Conservation (phyloP, 2,888 invertebrate species). For the Rotaria socialis region DNA sequence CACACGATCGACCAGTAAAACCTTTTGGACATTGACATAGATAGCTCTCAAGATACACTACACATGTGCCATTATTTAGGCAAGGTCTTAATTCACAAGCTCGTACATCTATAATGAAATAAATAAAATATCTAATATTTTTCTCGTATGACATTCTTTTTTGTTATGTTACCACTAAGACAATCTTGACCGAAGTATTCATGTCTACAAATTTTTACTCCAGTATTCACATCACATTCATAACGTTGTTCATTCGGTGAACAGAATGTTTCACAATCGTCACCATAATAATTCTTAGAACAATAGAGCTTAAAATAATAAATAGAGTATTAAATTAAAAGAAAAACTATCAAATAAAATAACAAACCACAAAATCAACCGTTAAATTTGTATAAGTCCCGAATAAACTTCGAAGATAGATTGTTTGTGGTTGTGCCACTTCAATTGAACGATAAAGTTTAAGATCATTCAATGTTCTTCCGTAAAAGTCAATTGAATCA, state of each 20-base stretch:
- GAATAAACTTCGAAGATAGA: slow-evolving; percentile 40
- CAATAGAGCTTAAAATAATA: slow-evolving; percentile 37
- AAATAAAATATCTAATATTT: too few species aligned
- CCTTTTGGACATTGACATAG: slow-evolving; percentile 41
- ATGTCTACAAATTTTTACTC: slow-evolving; percentile 38
- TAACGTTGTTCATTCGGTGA: slow-evolving; percentile 28
- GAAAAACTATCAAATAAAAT: background rate
- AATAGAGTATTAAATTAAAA: background rate
- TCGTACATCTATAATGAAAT: background rate
- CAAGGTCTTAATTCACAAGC: slow-evolving; percentile 44
- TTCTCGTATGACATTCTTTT: background rate
- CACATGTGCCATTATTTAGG: slow-evolving; percentile 43
- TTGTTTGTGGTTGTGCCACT: slow-evolving; percentile 28
- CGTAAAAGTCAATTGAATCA: slow-evolving; percentile 43
- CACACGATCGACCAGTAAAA: slow-evolving; percentile 41
- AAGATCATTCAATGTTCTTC: slow-evolving; percentile 39
- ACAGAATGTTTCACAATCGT: slow-evolving; percentile 40
- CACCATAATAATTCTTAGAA: slow-evolving; percentile 37
- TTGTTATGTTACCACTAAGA: slow-evolving; percentile 33
- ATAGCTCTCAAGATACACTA: slow-evolving; percentile 35
- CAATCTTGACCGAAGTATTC: slow-evolving; percentile 43
- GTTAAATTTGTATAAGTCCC: slow-evolving; percentile 41
- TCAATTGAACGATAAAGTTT: background rate
- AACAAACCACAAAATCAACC: slow-evolving; percentile 15
- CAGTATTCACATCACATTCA: slow-evolving; percentile 38